Conservation (phyloP, 2,888 invertebrate genomes). For the Chrysodeixis includens region DNA sequence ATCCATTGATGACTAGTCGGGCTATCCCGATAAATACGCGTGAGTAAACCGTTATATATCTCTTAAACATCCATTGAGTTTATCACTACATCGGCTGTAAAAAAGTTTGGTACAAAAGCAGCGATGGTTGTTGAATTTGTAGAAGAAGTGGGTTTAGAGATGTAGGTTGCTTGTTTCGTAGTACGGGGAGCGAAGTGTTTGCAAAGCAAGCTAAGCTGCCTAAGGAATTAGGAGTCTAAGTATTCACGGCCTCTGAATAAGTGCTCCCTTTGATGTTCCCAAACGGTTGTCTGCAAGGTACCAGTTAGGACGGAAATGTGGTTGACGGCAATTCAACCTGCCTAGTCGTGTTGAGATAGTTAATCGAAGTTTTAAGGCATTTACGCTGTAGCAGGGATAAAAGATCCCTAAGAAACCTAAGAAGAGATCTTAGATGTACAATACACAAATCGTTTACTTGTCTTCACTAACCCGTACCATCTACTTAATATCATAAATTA, state of each 20-base stretch:
- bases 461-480: too few relatives aligned
- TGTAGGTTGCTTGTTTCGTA: constrained; percentile 21
- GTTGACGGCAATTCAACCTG: constrained; percentile 1
- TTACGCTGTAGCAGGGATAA: too few relatives aligned
- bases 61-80: too few relatives aligned
- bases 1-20: too few relatives aligned
- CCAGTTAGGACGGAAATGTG: constrained; percentile 11
- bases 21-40: too few relatives aligned
- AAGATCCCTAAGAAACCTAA: too few relatives aligned
- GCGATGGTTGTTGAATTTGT: constrained; percentile 9
- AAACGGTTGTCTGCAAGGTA: constrained; percentile 35
- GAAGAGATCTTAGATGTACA: too few relatives aligned
- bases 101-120: background rate
- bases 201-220: constrained; percentile 62
- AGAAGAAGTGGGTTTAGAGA: background rate
- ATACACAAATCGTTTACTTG: too few relatives aligned
- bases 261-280: constrained; percentile 56
- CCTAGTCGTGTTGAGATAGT: background rate
- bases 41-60: too few relatives aligned
- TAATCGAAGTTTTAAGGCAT: background rate
- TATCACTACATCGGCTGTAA: background rate
- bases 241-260: constrained; percentile 47
- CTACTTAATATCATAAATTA: too few relatives aligned
- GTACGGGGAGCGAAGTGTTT: constrained; percentile 52
- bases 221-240: constrained; percentile 59